Evolutionary conservation across 2,113 vertebrate genomes (phyloP), one percentile per base, ranked within the genome.

Genomic region (Greenwoodochromis staneri): DNA sequence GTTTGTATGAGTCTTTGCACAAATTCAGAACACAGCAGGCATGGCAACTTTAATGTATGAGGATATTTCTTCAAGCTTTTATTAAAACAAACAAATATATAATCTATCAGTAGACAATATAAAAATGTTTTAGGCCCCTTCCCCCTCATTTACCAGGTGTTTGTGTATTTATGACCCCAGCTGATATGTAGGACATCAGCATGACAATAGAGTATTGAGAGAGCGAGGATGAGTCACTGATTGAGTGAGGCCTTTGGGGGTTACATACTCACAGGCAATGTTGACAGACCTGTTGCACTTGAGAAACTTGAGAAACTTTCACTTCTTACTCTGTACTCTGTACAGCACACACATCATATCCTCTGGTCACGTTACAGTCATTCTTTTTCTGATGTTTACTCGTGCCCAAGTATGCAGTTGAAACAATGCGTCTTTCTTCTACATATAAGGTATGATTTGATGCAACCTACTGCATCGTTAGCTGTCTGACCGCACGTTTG

Each of bases 251-350:
- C 69, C 16, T 81, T n/a, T n/a, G 31, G 29, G 57, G 17, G 55
- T 78, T 76, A 19, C n/a, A 40, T 61, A 19, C 24, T 86, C 5
- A 19, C 14, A 24, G 13, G 8, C 11, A 91, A 89, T 88, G 87
- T 78, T 73, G 92, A 91, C 86, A 78, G 84, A 95, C 95, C 92
- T 85, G 95, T 92, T 89, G 7, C 76, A 66, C 94, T 83, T 61
- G 36, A 85, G 51, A 31, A 29, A 66, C 94, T 82, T 61, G 40
- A 85, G 42, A 31, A 13, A 55, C 12, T 82, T 87, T 88, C 40
- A 81, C 38, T n/a, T 27, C 24, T 27, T 27, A 27, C 24, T 27
- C 24, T 27, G n/a, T 16, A 6, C 14, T 38, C 10, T 59, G 40
- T 6, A 21, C 8, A 47, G 5, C 19, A 34, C 53, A 38, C 19